Base-by-base conservation (phyloP, 2,797 vertebrate genomes). In the Notoglanidium macrostoma region DNA sequence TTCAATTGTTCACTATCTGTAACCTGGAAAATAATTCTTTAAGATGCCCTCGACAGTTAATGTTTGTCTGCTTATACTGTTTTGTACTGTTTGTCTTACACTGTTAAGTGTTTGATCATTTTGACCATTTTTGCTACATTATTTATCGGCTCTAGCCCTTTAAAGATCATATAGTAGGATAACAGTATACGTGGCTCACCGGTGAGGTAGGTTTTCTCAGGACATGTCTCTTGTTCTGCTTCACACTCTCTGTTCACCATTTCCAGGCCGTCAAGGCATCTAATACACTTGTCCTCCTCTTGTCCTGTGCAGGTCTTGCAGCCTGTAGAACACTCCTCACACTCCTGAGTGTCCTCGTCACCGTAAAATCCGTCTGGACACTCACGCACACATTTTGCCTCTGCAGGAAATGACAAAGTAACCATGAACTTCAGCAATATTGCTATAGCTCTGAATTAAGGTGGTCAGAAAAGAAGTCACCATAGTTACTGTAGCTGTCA, bases 331-430 rank as follows among this genome's bases (percentile, higher is more conserved):
- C 98, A 99, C 84, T 95, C 95, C 87, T 97, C 96, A 0, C 98
- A 99, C 86, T 96, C 95, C 67, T 96, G 96, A 51, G 90, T 92
- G 86, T 96, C 93, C 26, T 94, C 93, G 67, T 99, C 95, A 0
- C 92, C 84, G 0, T 97, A 97, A 92, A 95, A 97, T 83, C 97
- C 97, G 1, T 92, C 92, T 1, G 92, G 95, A 90, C 98, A 99
- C 44, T 90, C 89, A 0, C 54, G 91, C 29, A 97, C 95, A 74
- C 98, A 99, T 7, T 17, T 90, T 23, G 94, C 96, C 87, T 93
- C 98, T 99, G 92, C 61, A 92, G 70, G 11, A 78, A 21, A 49
- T 14, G 12, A 46, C 32, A 15, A 59, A 40, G 32, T 59, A 78
- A 9, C 49, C 74, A 17, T 76, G 2, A 74, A 46, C 40, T 26